Base-by-base conservation (phyloP, 1,140 invertebrate genomes). In the Lepidotrigona ventralis region DNA sequence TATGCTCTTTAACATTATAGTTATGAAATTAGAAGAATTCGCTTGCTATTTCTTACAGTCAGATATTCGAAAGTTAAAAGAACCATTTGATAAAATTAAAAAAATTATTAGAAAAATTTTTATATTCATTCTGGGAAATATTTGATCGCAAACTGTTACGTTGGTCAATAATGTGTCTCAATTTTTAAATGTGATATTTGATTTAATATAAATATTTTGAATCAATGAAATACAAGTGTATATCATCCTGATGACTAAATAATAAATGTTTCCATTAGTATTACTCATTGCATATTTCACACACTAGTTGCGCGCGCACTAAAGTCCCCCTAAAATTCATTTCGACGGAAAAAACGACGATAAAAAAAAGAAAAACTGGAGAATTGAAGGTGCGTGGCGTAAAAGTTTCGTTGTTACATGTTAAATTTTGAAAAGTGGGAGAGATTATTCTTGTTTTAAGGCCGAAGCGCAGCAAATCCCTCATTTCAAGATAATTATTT, bases 341-440 rank as follows among this genome's bases (percentile, higher is more conserved):
- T 8, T 39, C 5, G 39, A 39, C 39, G 8, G 0, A 2, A 39
- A 8, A 39, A 39, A 39, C 39, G 21, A 23, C 3, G 56, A 26
- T n/a, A 26, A 63, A 17, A 26, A 11, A 8, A 63, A 17, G 17
- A 11, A 8, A 1, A 68, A 68, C 21, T 68, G 0, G 5, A 15
- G 19, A 9, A 3, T 11, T 15, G 21, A 46, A 33, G 1, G 2
- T 2, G 17, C 26, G 0, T 9, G 0, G 1, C 2, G 26, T 15
- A 33, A 66, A 66, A 8, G 29, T 11, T 9, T 19, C 2, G 15
- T 33, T 26, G 14, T 19, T 17, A 4, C 14, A 3, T 11, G 14
- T 9, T 9, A 12, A n/a, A n/a, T 70, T 46, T 46, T 0, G 6
- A 46, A 15, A 46, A 39, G 39, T 11, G 9, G 8, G 23, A 29